phyloP scores from a whole-genome alignment of 2,797 vertebrate species.

The Oreortyx pictus region DNA sequence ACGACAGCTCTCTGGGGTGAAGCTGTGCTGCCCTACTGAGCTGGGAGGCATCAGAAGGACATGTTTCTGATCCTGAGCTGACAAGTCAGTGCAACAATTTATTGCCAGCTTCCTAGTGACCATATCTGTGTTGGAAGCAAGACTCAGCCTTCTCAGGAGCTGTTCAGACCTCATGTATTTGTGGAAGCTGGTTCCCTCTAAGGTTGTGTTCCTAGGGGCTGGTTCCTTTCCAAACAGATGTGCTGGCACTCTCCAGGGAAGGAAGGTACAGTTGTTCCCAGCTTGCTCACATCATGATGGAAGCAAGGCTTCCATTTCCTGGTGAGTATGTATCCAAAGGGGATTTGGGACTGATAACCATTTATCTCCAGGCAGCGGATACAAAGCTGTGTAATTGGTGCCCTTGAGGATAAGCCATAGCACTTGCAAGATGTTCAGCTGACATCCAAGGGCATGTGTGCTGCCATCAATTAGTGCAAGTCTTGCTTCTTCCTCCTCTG shows the following conservation, averaged over 20 bases:
- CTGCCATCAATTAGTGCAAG: neutral
- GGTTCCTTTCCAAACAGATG: neutral
- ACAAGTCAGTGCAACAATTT: accelerated
- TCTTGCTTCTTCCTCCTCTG: neutral
- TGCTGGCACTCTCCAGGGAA: neutral
- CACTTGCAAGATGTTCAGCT: neutral
- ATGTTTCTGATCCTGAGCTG: neutral
- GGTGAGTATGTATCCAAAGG: neutral
- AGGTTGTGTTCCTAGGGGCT: neutral
- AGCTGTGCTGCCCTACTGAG: neutral
- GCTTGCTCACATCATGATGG: neutral
- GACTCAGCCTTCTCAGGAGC: neutral
- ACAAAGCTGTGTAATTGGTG: neutral
- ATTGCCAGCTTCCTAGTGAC: neutral
- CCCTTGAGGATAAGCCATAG: neutral
- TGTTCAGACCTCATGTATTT: neutral
- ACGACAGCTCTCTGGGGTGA: neutral
- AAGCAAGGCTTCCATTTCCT: neutral
- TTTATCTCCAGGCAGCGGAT: neutral
- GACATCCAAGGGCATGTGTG: neutral
- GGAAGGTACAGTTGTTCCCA: neutral
- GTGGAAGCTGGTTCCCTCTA: neutral
- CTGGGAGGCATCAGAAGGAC: neutral
- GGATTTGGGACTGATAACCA: neutral
- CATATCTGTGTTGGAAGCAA: neutral